Base-by-base conservation (phyloP, 92 coral and sea anemone genomes). In the Zoanthus sansibaricus region DNA sequence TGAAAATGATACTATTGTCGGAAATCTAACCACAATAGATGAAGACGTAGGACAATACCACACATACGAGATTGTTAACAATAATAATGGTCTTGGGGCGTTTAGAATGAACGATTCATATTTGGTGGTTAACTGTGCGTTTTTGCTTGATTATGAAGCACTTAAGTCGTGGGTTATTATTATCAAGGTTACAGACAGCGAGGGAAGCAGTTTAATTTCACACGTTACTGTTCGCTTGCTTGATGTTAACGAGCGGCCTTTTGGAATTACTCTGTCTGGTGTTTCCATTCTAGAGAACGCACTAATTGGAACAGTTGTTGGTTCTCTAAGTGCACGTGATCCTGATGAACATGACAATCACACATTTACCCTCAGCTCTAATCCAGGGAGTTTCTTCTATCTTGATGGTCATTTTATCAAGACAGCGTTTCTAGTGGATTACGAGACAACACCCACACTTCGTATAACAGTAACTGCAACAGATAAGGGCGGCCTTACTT, bases 301-400 rank as follows among this genome's bases (percentile, higher is more conserved):
- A 75, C 89, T 87, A 17, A 21, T 88, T 20, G 89, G 88, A 45
- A 91, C 95, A 18, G 79, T 85, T 10, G 76, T 93, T 61, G 94
- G 94, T 21, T 83, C 92, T 47, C 61, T 93, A 80, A 93, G 90
- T 67, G 89, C 94, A 55, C 92, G 75, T 72, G 95, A 93, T 71
- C 95, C 94, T 25, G 95, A 93, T 76, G 79, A 21, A 18, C 61
- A 59, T 46, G 95, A 91, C 71, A 93, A 91, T 18, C 94, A 93
- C 92, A 91, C 94, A 18, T 93, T 93, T 20, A 31, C 54, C 33
- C 51, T 93, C 14, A 75, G 58, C 37, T 33, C 91, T 46, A 87
- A 88, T 72, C 88, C 95, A 9, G 85, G 79, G 20, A 66, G 76
- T 21, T 49, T 86, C 64, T 83, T 93, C 71, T 31, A 56, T 58